These are phyloP conservation scores for Ips typographus DNA, from an alignment of 1,140 invertebrate genomes.

Conservation along the genomic window DNA sequence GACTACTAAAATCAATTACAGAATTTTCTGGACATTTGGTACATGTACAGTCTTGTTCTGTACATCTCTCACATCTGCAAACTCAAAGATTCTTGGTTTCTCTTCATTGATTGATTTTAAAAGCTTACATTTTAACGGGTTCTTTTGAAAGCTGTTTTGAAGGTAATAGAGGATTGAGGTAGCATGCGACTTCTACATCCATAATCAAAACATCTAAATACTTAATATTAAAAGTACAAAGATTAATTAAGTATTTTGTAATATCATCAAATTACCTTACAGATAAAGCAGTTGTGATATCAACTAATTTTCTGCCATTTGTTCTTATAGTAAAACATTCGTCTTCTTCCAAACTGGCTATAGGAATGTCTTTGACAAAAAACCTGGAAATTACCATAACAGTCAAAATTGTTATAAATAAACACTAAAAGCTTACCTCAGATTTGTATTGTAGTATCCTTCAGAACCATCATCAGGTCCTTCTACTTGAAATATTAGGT, in stretches of 20 bases:
- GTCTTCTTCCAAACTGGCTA: conserved; percentile 30
- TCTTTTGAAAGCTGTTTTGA: too few relatives aligned
- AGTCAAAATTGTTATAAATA: too few relatives aligned
- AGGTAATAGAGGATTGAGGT: neutral
- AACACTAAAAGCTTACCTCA: conserved; percentile 24
- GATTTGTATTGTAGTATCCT: conserved; percentile 34
- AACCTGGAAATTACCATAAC: conserved; percentile 31
- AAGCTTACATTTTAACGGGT: too few relatives aligned
- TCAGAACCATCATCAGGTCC: neutral
- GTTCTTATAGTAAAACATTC: conserved; percentile 28
- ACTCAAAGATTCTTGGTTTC: too few relatives aligned
- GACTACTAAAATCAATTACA: conserved; percentile 12
- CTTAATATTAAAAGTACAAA: too few relatives aligned
- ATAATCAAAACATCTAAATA: conserved; percentile 24
- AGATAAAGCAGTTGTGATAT: conserved; percentile 1
- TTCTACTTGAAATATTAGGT: conserved; percentile 28
- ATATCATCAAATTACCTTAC: neutral
- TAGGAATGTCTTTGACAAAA: conserved; percentile 37
- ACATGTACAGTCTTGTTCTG: neutral
- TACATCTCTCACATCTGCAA: neutral
- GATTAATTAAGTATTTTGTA: too few relatives aligned
- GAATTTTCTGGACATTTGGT: neutral
- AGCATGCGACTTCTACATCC: conserved; percentile 32
- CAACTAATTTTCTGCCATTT: conserved; percentile 2
- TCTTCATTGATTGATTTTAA: too few relatives aligned